Percentiles rank a stretch among this genome's conserved stretches.
Conservation (phyloP, 2,888 invertebrate species). For the Andrena bucephala region DNA sequence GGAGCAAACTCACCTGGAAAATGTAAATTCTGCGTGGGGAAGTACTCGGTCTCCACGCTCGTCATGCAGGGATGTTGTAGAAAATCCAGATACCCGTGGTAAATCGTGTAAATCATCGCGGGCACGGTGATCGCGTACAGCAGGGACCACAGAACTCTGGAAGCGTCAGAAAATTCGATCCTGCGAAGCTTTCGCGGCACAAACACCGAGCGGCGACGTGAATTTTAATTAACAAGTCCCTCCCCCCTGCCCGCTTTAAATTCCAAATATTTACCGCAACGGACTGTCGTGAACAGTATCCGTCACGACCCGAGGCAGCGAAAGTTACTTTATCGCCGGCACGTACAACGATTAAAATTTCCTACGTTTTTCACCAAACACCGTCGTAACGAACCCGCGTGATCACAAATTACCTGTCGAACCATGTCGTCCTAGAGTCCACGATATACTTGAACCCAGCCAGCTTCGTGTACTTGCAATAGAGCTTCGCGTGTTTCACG, state of each 20-base stretch:
- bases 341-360: not conserved
- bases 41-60: slow-evolving; percentile 22
- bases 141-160: slow-evolving; percentile 39
- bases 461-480: slow-evolving; percentile 74
- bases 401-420: slow-evolving; percentile 72
- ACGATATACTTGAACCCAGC: slow-evolving; percentile 74
- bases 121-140: slow-evolving; percentile 42
- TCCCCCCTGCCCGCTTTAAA: not conserved
- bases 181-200: not conserved
- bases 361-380: not conserved
- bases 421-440: slow-evolving; percentile 70
- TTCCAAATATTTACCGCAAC: not conserved
- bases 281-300: not conserved
- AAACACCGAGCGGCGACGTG: not conserved
- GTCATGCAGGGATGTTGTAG: slow-evolving; percentile 36
- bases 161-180: slow-evolving; percentile 3
- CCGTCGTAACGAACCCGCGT: not conserved
- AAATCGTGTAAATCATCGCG: slow-evolving; percentile 31
- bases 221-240: slow-evolving; percentile 6
- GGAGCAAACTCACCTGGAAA: slow-evolving; percentile 39
- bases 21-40: slow-evolving; percentile 12
- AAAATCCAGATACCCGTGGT: slow-evolving; percentile 1
- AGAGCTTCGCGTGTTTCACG: slow-evolving; percentile 64
- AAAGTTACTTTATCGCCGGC: not conserved
- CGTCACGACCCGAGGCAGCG: not conserved